Percentiles rank a stretch among this genome's conserved stretches.
These are phyloP conservation scores for Drosophila tropicalis DNA, from an alignment of 1,140 invertebrate species.

Conservation along the genomic window DNA sequence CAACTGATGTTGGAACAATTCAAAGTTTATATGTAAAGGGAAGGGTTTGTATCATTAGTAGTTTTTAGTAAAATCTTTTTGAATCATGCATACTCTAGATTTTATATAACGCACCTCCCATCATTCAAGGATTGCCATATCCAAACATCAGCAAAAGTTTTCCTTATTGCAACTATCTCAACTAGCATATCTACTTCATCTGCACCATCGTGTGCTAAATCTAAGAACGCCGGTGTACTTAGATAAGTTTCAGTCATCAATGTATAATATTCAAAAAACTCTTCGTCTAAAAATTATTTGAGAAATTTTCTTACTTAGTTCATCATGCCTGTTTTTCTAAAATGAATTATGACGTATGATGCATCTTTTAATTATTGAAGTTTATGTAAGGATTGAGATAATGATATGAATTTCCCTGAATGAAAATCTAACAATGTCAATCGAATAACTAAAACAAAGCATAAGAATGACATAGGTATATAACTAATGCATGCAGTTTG, in stretches of 20 bases:
- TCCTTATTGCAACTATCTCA: conserved; percentile 37
- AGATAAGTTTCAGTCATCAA: background rate
- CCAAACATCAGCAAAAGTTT: conserved; percentile 72
- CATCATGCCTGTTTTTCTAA: too few relatives aligned
- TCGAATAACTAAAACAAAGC: background rate
- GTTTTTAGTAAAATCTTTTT: background rate
- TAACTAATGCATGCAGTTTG: background rate
- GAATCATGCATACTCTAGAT: background rate
- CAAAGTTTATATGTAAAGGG: too few relatives aligned
- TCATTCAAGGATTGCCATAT: conserved; percentile 52
- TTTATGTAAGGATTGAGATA: background rate
- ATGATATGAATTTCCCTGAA: background rate
- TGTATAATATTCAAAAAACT: background rate
- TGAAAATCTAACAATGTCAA: background rate
- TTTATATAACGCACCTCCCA: conserved; percentile 47
- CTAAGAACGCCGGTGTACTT: background rate
- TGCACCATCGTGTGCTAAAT: background rate
- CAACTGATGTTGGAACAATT: too few relatives aligned
- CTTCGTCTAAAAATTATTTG: background rate
- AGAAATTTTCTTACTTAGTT: too few relatives aligned
- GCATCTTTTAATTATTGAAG: background rate
- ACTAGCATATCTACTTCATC: background rate
- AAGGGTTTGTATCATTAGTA: background rate
- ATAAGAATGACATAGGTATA: background rate
- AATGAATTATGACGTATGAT: too few relatives aligned